Base-by-base conservation (phyloP, 2,113 vertebrate species). In the Saguinus imperator region DNA sequence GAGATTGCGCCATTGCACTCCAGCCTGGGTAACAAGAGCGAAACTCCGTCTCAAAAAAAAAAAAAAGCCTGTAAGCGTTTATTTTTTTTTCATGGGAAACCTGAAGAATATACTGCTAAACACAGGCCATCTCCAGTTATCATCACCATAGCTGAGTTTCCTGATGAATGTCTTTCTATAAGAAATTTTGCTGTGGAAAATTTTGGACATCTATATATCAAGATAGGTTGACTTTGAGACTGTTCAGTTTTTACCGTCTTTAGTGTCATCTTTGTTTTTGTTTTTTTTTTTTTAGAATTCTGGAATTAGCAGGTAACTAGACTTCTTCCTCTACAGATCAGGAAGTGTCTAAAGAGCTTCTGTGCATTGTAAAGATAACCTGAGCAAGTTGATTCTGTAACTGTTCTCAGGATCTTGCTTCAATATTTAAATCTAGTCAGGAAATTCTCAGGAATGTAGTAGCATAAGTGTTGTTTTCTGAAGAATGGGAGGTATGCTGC, bases 151-250 rank as follows among this genome's bases (percentile, higher is more conserved):
- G 32, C 10, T 73, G 7, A 52, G 43, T 85, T 88, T 93, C 70
- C 55, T 43, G 18, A 48, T 64, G 3, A 66, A 29, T 83, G 66
- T 32, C 2, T 89, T 97, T 75, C 86, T 66, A 14, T 70, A 80
- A 85, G 70, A 86, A 94, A 55, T 52, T 94, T 91, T 91, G 27
- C 40, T 61, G 20, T 82, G 45, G 68, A 84, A 84, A 91, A 61
- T 37, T 52, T 25, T 90, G 16, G 23, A 21, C 23, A 27, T 25
- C 25, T 14, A 12, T 61, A 6, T 76, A 17, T 72, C 45, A 90
- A 52, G 13, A 25, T 86, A 40, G 18, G 16, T 40, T 91, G 66
- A 43, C 58, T 55, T 73, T 55, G 50, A 73, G 25, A 57, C 18
- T 27, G 2, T 76, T 84, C 14, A 25, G 0, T 70, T 13, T 80